Conservation (phyloP, 2,113 vertebrate genomes). For the Calyptomena viridis region DNA sequence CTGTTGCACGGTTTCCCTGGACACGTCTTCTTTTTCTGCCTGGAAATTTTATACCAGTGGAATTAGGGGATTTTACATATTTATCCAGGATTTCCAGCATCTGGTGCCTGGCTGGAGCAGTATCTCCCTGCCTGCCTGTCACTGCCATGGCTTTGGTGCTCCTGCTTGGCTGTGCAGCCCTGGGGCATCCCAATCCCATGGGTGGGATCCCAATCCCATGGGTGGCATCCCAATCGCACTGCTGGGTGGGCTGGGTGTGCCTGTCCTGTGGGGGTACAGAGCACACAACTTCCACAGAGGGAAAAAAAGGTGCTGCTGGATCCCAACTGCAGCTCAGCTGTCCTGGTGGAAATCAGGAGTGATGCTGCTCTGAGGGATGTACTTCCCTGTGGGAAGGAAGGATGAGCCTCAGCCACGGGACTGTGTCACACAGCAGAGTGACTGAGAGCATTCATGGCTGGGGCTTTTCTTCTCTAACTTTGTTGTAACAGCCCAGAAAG, state of each 20-base stretch:
- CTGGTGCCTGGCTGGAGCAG: conserved; percentile 4
- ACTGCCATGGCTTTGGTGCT: fast-evolving
- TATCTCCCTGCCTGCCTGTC: background rate
- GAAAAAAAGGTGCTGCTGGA: fast-evolving
- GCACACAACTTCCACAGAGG: background rate
- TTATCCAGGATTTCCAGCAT: conserved; percentile 37
- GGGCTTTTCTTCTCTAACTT: background rate
- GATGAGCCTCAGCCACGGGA: fast-evolving
- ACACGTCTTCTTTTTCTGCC: background rate
- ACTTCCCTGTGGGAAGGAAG: background rate
- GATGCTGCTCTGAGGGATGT: background rate
- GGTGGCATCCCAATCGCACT: fast-evolving
- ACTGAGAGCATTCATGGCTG: fast-evolving
- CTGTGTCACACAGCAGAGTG: fast-evolving
- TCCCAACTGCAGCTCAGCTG: background rate
- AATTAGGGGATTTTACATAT: conserved; percentile 21
- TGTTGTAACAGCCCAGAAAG: background rate
- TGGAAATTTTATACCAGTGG: conserved; percentile 39
- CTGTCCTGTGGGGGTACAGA: fast-evolving
- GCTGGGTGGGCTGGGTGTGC: background rate
- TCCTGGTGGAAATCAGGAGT: background rate
- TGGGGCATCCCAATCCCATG: fast-evolving
- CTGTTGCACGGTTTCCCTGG: background rate
- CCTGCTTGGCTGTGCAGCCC: fast-evolving
- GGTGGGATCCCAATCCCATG: fast-evolving